Percentiles rank a stretch among this genome's conserved stretches.
phyloP scores from a whole-genome alignment of 1,140 invertebrate species.

The Diorhabda carinulata region DNA sequence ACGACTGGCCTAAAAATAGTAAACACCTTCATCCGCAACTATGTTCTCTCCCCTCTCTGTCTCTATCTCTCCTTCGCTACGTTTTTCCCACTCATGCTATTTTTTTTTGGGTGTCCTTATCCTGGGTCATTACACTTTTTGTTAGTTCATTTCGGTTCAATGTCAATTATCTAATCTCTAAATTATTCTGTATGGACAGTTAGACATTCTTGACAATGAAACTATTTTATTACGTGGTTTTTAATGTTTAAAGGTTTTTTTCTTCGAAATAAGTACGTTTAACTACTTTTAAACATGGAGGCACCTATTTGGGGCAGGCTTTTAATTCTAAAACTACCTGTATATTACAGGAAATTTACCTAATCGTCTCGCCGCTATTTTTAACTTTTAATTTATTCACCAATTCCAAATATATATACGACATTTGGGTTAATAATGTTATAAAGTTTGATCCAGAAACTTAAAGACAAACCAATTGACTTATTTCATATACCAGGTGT shows the following conservation, averaged over 20 bases:
- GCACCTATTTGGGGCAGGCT: too few species aligned
- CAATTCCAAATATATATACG: too few species aligned
- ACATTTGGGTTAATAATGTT: too few species aligned
- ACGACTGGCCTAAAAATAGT: background rate
- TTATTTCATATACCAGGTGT: too few species aligned
- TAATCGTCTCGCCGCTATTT: too few species aligned
- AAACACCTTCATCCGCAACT: background rate
- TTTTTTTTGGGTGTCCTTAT: background rate
- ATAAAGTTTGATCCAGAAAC: too few species aligned
- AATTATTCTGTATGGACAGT: conserved; percentile 2
- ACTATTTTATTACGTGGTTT: conserved; percentile 1
- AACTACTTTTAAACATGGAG: too few species aligned
- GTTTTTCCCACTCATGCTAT: background rate
- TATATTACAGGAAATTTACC: too few species aligned
- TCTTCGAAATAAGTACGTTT: background rate
- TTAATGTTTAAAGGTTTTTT: conserved; percentile 3
- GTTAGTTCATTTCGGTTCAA: conserved; percentile 2
- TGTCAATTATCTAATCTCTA: conserved; percentile 2
- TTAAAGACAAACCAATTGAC: too few species aligned
- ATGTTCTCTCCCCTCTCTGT: background rate
- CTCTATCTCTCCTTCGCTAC: background rate
- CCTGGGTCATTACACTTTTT: background rate
- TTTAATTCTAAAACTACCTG: too few species aligned
- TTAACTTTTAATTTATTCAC: too few species aligned
- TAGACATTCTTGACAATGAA: background rate